These are phyloP conservation scores for Pyrocephalus nanus DNA, from an alignment of 2,797 vertebrate species.

Conservation along the genomic window DNA sequence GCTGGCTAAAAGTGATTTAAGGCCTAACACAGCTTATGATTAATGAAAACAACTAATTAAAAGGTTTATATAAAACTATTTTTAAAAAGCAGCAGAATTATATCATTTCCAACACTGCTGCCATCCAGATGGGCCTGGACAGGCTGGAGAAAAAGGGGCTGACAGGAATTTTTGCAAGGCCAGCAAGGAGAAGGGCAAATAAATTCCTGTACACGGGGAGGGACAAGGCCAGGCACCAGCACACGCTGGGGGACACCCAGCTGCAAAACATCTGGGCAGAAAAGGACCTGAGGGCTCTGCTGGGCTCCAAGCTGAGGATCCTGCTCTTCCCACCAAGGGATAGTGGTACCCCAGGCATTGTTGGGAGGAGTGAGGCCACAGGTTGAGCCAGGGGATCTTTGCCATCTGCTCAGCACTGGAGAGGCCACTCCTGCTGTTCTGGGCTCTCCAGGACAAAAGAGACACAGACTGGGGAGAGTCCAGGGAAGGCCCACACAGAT, in stretches of 20 bases:
- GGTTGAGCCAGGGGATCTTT: background rate
- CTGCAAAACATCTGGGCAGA: background rate
- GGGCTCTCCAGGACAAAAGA: background rate
- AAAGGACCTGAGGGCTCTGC: background rate
- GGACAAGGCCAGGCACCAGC: background rate
- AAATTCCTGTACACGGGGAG: background rate
- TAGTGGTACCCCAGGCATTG: background rate
- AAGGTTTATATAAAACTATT: too few relatives aligned
- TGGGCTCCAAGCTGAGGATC: background rate
- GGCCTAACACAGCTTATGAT: too few relatives aligned
- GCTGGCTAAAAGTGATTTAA: too few relatives aligned
- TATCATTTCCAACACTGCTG: background rate
- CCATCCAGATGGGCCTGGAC: background rate
- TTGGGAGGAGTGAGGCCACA: background rate
- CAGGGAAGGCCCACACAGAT: background rate
- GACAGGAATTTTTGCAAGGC: background rate
- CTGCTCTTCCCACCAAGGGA: background rate
- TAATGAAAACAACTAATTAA: too few relatives aligned
- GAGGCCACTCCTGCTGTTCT: background rate
- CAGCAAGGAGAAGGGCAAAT: background rate
- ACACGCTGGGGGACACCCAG: background rate
- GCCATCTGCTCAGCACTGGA: background rate
- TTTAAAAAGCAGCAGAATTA: too few relatives aligned
- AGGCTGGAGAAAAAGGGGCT: background rate
- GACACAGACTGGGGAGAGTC: background rate